Base-by-base conservation (phyloP, 2,888 invertebrate genomes). In the Kuschelorhynchus macadamiae region DNA sequence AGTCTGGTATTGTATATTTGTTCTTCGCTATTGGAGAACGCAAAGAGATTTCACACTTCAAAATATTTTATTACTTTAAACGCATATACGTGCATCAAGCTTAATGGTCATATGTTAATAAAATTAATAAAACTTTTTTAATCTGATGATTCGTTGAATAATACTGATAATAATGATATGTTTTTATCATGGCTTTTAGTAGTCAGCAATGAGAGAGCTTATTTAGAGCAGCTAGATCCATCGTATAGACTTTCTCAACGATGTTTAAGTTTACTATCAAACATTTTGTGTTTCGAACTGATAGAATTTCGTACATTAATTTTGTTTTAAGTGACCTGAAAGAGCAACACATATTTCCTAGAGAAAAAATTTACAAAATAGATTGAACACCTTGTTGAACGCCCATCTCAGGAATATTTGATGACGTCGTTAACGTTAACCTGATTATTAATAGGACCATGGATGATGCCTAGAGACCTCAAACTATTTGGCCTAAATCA, bases 181-280 rank as follows among this genome's bases (percentile, higher is more conserved):
- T 18, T 44, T 44, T 20, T 44, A 18, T 1, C 16, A 18, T 18
- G 2, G 11, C 8, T 8, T 5, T 14, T 2, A 44, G 18, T 18
- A 44, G 44, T 20, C 44, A 44, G 18, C 18, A 17, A 14, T 44
- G 18, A n/a, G 44, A 44, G n/a, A 18, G 20, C n/a, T 11, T 44
- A 18, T 44, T 44, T 18, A 17, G 44, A 44, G 16, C 44, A 1
- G 44, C 44, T 1, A 44, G 44, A 18, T 44, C 44, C 9, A 17
- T 17, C 3, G 18, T 18, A 8, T 44, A 17, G 16, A 44, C 44
- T 18, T 18, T 11, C 9, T 44, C 44, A 18, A 44, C 44, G 7
- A n/a, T 44, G 9, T 18, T 44, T 44, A 44, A 44, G 8, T 44
- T 44, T 18, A 44, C 18, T 11, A 44, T 44, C 8, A 44, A 44